A percentile compares a stretch with the other conserved stretches of the same genome.
These are phyloP conservation scores for Stictonetta naevosa DNA, from an alignment of 2,113 vertebrate genomes.

Conservation along the genomic window DNA sequence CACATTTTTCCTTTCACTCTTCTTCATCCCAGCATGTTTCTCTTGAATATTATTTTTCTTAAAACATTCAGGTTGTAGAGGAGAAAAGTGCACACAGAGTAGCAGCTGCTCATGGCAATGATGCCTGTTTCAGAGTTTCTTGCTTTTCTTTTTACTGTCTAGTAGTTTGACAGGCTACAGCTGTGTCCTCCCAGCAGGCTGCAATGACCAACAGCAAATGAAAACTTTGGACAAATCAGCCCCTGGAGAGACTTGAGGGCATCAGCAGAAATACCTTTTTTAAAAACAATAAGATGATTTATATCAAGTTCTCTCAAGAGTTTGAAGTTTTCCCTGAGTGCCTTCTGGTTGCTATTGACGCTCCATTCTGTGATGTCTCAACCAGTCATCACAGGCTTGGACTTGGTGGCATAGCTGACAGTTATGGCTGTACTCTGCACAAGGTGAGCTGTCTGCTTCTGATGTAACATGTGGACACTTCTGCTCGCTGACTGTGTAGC, in stretches of 20 bases:
- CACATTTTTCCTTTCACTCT: background rate
- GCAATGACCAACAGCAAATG: background rate
- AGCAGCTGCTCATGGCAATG: background rate
- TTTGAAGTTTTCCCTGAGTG: background rate
- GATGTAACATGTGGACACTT: rapidly evolving
- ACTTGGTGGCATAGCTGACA: background rate
- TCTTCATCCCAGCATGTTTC: background rate
- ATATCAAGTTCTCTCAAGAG: background rate
- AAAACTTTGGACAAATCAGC: background rate
- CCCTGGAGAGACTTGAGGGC: background rate
- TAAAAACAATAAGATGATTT: background rate
- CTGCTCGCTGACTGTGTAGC: background rate
- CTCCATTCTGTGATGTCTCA: background rate
- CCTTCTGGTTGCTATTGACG: background rate
- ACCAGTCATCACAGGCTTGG: background rate
- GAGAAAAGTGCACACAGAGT: background rate
- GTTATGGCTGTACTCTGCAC: background rate
- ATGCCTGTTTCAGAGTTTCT: background rate
- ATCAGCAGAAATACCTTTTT: background rate
- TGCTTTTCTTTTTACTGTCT: background rate
- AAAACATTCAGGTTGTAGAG: background rate
- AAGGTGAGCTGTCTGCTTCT: background rate
- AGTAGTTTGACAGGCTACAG: background rate
- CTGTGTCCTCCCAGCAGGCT: background rate
- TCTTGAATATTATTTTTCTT: background rate